Evolutionary conservation across 2,888 invertebrate genomes (phyloP).

Genomic region (Graphium colonna): DNA sequence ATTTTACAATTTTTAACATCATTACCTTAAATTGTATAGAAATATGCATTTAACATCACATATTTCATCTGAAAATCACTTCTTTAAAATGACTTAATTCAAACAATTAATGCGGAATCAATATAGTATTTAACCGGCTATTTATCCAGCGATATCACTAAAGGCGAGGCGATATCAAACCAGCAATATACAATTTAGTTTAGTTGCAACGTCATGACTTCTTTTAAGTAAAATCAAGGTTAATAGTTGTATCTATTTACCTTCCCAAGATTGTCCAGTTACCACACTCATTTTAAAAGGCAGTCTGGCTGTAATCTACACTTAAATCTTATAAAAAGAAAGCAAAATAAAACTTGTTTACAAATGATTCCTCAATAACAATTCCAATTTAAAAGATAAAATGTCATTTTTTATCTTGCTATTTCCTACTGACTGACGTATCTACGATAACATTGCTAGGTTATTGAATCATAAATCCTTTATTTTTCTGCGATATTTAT

Average conservation of each 20-base stretch:
- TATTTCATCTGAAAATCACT: too few species aligned
- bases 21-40: too few species aligned
- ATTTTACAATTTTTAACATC: too few species aligned
- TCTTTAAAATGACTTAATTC: too few species aligned
- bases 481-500: too few species aligned
- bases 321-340: background rate
- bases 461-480: too few species aligned
- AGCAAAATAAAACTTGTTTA: conserved; percentile 8
- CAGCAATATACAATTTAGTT: background rate
- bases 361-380: background rate
- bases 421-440: background rate
- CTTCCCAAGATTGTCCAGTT: conserved; percentile 20
- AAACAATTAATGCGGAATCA: too few species aligned
- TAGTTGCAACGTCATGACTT: conserved; percentile 20
- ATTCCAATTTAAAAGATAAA: background rate
- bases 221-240: conserved; percentile 7
- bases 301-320: background rate
- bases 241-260: conserved; percentile 9
- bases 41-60: too few species aligned
- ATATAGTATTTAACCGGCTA: too few species aligned
- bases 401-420: conserved; percentile 3
- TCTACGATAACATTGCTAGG: too few species aligned
- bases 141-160: too few species aligned
- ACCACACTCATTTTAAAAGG: conserved; percentile 13
- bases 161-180: background rate